Evolutionary conservation across 2,888 invertebrate genomes (phyloP).

Genomic region (Eudasyphora cyanicolor): DNA sequence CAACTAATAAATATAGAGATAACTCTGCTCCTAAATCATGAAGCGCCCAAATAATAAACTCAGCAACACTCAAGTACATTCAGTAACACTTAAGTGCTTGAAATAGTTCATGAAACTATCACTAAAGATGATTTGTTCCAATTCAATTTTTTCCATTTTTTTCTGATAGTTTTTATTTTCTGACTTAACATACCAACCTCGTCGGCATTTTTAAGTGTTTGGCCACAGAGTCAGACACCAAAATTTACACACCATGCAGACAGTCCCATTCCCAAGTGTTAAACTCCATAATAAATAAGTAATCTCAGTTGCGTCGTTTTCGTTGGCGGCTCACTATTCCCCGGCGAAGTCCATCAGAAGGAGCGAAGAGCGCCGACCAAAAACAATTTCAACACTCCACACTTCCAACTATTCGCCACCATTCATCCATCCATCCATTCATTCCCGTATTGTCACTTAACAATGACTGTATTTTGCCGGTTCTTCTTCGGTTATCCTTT

Average conservation of each 20-base stretch:
- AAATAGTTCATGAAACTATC: no score
- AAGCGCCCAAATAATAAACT: no score
- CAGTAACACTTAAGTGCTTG: no score
- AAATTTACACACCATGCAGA: no score
- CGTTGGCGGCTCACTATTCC: not conserved
- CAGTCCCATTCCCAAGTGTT: not conserved
- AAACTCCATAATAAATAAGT: not conserved
- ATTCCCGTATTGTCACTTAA: not conserved
- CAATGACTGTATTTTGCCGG: not conserved
- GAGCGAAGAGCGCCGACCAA: not conserved
- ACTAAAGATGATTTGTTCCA: no score
- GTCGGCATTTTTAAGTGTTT: not conserved
- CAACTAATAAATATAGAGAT: no score
- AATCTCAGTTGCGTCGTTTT: not conserved
- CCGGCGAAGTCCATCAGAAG: not conserved
- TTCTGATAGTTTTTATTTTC: no score
- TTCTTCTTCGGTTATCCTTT: no score
- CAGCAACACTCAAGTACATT: no score
- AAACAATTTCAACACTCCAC: not conserved
- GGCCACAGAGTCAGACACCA: not conserved
- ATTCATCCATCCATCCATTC: not conserved
- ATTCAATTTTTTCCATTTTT: not conserved
- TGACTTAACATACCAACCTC: not conserved
- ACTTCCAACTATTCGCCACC: not conserved
- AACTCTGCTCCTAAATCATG: no score